Conservation (phyloP, 1,140 invertebrate genomes). For the Antheraea pernyi region DNA sequence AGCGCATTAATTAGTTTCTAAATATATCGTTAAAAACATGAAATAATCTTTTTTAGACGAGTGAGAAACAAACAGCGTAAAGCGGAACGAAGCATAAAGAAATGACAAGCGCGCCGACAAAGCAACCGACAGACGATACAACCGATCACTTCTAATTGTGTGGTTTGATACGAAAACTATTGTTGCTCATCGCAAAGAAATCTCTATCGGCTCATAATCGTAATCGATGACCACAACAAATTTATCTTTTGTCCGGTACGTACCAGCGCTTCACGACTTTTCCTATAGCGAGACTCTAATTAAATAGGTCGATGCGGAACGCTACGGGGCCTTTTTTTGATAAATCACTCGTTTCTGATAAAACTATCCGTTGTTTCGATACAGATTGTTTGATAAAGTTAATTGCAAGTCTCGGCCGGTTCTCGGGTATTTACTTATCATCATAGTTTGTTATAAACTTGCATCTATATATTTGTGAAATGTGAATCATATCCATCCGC, state of each 20-base stretch:
- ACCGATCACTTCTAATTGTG: slow-evolving; percentile 74
- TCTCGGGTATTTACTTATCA: neutral
- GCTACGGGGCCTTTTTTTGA: neutral
- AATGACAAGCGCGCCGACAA: slow-evolving; percentile 69
- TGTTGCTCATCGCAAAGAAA: slow-evolving; percentile 60
- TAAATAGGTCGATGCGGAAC: slow-evolving; percentile 2
- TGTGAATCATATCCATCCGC: no score
- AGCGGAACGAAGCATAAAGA: slow-evolving; percentile 37
- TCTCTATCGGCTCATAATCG: slow-evolving; percentile 60
- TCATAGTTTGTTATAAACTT: neutral
- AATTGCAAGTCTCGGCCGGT: neutral
- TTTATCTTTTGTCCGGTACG: slow-evolving; percentile 68
- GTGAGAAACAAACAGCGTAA: slow-evolving; percentile 17
- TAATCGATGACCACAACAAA: slow-evolving; percentile 61
- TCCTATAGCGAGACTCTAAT: neutral
- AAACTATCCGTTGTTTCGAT: neutral
- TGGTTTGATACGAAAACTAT: slow-evolving; percentile 75
- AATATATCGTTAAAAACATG: neutral
- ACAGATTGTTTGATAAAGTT: slow-evolving; percentile 8
- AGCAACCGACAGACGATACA: slow-evolving; percentile 51
- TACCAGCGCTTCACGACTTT: slow-evolving; percentile 23
- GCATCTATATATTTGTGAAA: neutral
- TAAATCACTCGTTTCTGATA: slow-evolving; percentile 4
- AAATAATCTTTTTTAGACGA: neutral
- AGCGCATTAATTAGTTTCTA: neutral